Evolutionary conservation across 2,113 vertebrate species (phyloP).

Genomic region (Carettochelys insculpta): DNA sequence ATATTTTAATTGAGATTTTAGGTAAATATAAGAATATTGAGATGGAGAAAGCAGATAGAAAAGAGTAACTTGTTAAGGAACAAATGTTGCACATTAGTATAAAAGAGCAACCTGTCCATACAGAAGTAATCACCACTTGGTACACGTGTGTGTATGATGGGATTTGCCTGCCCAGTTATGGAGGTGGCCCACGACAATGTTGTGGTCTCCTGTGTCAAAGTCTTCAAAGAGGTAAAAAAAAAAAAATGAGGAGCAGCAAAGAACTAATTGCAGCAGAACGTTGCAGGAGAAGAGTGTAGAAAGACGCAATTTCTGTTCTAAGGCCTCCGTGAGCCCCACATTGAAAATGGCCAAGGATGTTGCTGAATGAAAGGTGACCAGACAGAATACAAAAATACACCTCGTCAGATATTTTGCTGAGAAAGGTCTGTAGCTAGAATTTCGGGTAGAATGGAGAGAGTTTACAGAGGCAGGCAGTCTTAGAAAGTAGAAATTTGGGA

Average conservation of each 20-base stretch:
- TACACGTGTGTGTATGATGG: not conserved
- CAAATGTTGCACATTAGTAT: not conserved
- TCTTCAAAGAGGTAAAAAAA: not conserved
- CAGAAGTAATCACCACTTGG: not conserved
- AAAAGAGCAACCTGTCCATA: not conserved
- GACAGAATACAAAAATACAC: not conserved
- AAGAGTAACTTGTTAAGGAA: not conserved
- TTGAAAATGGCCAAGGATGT: not conserved
- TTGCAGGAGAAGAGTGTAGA: not conserved
- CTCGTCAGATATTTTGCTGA: not conserved
- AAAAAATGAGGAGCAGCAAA: not conserved
- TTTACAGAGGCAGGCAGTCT: not conserved
- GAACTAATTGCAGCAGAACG: not conserved
- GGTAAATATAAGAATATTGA: not conserved
- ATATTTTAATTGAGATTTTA: not conserved
- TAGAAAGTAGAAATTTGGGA: not conserved
- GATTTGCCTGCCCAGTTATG: not conserved
- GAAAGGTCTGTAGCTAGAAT: not conserved
- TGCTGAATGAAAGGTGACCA: not conserved
- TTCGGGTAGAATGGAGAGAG: not conserved
- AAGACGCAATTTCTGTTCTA: not conserved
- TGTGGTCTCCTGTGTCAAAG: not conserved
- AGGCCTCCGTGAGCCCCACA: not conserved
- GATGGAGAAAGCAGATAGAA: not conserved
- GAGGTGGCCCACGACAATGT: not conserved